A percentile compares a stretch with the other conserved stretches of the same genome.
phyloP scores from a whole-genome alignment of 2,888 invertebrate genomes.

The Pterobdella sp. region DNA sequence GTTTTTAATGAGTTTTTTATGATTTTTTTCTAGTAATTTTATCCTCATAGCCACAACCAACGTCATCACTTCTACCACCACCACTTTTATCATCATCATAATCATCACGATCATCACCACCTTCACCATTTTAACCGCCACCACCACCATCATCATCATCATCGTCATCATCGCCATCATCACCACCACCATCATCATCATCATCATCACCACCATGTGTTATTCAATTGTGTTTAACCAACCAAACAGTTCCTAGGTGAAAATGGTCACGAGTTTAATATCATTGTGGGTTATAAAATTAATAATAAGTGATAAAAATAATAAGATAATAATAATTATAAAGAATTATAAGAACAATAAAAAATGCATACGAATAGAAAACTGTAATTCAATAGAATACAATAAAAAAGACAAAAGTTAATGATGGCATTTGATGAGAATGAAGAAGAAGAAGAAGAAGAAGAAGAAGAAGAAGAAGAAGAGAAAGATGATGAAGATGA shows the following conservation, averaged over 20 bases:
- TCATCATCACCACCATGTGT: too few species aligned
- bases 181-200: conserved; percentile 9
- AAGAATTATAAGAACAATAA: not conserved
- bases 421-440: not conserved
- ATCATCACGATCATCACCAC: too few species aligned
- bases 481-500: not conserved
- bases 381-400: not conserved
- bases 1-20: too few species aligned
- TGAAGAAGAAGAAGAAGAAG: not conserved
- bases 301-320: too few species aligned
- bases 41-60: too few species aligned
- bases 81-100: too few species aligned
- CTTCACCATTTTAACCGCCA: too few species aligned
- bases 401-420: not conserved
- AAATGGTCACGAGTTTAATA: not conserved
- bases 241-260: too few species aligned
- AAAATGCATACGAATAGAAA: not conserved
- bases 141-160: too few species aligned
- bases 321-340: not conserved
- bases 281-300: not conserved
- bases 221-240: too few species aligned
- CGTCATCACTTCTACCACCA: too few species aligned
- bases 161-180: conserved; percentile 3
- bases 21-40: too few species aligned
- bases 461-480: not conserved